Conservation (phyloP, 2,888 invertebrate genomes). For the Aspidapion aeneum region DNA sequence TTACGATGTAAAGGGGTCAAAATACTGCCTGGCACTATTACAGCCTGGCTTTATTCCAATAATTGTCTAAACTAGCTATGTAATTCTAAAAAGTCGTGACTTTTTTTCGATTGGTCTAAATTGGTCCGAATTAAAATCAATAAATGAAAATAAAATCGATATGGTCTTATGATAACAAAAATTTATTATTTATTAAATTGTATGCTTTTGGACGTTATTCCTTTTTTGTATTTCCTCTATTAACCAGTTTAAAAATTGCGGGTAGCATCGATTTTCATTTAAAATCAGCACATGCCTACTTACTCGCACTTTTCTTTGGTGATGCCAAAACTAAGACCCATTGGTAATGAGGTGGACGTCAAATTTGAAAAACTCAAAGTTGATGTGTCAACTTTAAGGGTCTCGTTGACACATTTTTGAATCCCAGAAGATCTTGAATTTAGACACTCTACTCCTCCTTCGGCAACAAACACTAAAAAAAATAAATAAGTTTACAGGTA, state of each 20-base stretch:
- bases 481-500: constrained; percentile 1
- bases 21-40: too few relatives aligned
- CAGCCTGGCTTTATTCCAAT: too few relatives aligned
- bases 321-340: constrained; percentile 40
- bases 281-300: constrained; percentile 31
- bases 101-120: too few relatives aligned
- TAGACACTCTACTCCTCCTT: constrained; percentile 54
- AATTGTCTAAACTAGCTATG: too few relatives aligned
- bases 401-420: constrained; percentile 61
- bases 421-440: constrained; percentile 55
- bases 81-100: too few relatives aligned
- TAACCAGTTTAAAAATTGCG: too few relatives aligned
- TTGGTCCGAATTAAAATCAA: too few relatives aligned
- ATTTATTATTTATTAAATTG: too few relatives aligned
- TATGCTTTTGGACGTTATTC: too few relatives aligned
- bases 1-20: too few relatives aligned
- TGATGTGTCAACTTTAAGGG: constrained; percentile 53
- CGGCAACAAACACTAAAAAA: constrained; percentile 53
- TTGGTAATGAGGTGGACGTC: constrained; percentile 41
- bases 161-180: background rate
- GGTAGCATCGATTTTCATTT: background rate
- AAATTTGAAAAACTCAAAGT: constrained; percentile 21
- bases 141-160: background rate
- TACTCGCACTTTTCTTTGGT: constrained; percentile 57
- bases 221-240: too few relatives aligned